Evolutionary conservation across 2,113 vertebrate genomes (phyloP), one percentile per base, ranked within the genome.

Genomic region (Callipepla californica): DNA sequence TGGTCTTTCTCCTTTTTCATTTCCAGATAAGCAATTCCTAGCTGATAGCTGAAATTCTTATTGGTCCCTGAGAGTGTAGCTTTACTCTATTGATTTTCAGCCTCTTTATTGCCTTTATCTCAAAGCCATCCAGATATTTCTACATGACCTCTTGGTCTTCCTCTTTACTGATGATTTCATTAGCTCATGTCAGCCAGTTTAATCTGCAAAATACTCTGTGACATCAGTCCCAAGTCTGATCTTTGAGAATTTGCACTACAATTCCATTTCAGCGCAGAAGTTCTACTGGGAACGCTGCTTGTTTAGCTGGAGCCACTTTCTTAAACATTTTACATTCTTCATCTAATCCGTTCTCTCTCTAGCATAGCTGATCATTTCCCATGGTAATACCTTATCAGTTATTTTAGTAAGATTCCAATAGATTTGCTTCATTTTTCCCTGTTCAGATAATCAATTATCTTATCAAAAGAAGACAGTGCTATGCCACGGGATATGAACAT

Each of bases 11-110:
- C 62, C 75, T 93, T 93, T 93, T 91, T 84, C 48, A 25, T 91
- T 83, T 86, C 44, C 42, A 90, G 93, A 93, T 95, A 93, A 93
- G 76, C 42, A 86, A 11, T 48, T 86, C 34, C 47, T 87, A 34
- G 32, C 79, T 83, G 82, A 91, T 88, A 93, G 51, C 65, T 91
- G 76, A 55, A 78, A 67, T 83, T 92, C 78, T 90, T 91, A 57
- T 42, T 90, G 28, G 82, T 40, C 36, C 14, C 68, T 48, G 42
- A 47, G 44, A 85, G 7, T 40, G 73, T 73, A 90, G 68, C 55
- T 91, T 90, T 93, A 57, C 57, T 67, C 17, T 86, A 75, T 78
- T 87, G 92, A 86, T 95, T 96, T 96, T 93, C 32, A 72, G 66
- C 51, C 57, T 47, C 36, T 85, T 92, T 93, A 88, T 94, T 95